Evolutionary conservation across 2,888 invertebrate genomes (phyloP).

Genomic region (Pherbina coryleti): DNA sequence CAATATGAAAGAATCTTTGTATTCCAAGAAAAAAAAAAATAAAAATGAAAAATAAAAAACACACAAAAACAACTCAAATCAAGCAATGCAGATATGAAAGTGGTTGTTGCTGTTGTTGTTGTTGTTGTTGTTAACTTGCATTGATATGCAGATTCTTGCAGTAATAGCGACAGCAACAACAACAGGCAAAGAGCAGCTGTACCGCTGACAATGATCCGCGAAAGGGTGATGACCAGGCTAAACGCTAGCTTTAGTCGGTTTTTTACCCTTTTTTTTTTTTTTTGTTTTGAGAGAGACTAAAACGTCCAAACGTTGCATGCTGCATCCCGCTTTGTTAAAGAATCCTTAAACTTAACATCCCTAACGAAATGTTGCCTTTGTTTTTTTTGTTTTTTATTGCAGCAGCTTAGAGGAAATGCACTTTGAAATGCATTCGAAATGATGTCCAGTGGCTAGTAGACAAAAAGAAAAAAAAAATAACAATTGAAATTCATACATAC

Average conservation of each 20-base stretch:
- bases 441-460: background rate
- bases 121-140: slow-evolving; percentile 4
- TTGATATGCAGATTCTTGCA: slow-evolving; percentile 38
- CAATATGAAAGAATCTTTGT: background rate
- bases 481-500: background rate
- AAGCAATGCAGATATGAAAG: too few species aligned
- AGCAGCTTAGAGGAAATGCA: slow-evolving; percentile 19
- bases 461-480: background rate
- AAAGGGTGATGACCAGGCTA: slow-evolving; percentile 37
- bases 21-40: slow-evolving; percentile 13
- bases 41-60: too few species aligned
- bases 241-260: background rate
- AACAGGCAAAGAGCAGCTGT: slow-evolving; percentile 32
- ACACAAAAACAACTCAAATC: background rate
- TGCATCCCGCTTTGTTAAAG: slow-evolving; percentile 22
- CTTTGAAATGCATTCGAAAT: slow-evolving; percentile 23
- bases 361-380: background rate
- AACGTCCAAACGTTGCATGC: background rate
- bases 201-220: slow-evolving; percentile 32
- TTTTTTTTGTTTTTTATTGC: background rate
- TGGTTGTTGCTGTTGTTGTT: too few species aligned
- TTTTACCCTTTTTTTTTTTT: background rate
- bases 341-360: slow-evolving; percentile 12
- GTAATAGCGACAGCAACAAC: slow-evolving; percentile 35
- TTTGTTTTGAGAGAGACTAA: background rate